Base-by-base conservation (phyloP, 53 echinoderm and acorn worm genomes). In the Crossaster papposus region DNA sequence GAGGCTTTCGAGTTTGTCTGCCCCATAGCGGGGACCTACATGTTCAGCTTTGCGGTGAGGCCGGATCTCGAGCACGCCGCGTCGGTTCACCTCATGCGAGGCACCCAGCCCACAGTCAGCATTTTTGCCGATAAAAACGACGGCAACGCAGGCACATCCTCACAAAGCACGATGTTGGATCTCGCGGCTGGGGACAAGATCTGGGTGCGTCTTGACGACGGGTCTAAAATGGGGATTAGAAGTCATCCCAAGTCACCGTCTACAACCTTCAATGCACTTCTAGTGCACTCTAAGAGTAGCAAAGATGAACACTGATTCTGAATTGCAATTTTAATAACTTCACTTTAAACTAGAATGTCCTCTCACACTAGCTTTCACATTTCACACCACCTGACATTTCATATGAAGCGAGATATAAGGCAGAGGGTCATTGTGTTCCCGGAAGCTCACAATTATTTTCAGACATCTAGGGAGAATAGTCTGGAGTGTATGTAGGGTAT, bases 41-140 rank as follows among this genome's bases (percentile, higher is more conserved):
- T 84, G 91, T 79, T 91, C 78, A 91, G 54, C 78, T 91, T 91
- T 30, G 35, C 84, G 17, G 85, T 83, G 64, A 78, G 91, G 31
- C 91, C 91, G 36, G 91, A 91, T 13, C 23, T 33, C 14, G 78
- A 77, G 35, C 33, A 52, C 77, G 51, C 68, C 13, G 54, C 64
- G 28, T 78, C 84, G 51, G 78, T 84, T 6, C 91, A 91, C 70
- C 79, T 91, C 30, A 84, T 91, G 91, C 83, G 79, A 35, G 87
- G 77, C 17, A n/a, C 51, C 17, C 79, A 85, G 23, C 75, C 64
- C 53, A 54, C 78, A 15, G 91, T 85, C 30, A 85, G 84, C 70
- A 70, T 91, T 26, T 91, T 76, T 54, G 79, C 81, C 65, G 79
- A 91, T 64, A 28, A 75, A 28, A 80, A 80, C 37, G 79, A 78